Base-by-base conservation (phyloP, 2,113 vertebrate species). In the Sinocyclocheilus grahami region DNA sequence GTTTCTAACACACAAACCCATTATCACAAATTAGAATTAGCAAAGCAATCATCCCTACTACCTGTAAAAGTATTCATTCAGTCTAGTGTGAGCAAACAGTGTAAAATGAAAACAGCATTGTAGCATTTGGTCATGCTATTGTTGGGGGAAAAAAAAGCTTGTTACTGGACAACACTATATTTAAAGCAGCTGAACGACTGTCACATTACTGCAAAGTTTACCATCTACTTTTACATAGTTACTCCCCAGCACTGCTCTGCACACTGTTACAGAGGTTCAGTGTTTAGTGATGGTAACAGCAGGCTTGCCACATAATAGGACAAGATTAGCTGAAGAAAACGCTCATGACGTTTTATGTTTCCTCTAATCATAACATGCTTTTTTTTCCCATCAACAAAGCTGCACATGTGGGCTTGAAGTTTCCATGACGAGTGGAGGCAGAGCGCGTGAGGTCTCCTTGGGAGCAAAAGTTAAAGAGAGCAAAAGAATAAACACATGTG, bases 341-440 rank as follows among this genome's bases (percentile, higher is more conserved):
- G 39, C 3, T 46, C 27, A 71, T 48, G 39, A 30, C 20, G 65
- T 60, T 80, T 65, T 63, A 53, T 51, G 42, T 81, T 83, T 71
- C 78, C 24, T 62, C 30, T 87, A 86, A 87, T 86, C 60, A 78
- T 76, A 55, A 58, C 80, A 46, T 82, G 85, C 89, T 83, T 88
- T 74, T 85, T 67, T 86, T 53, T 82, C 51, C 85, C 84, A 65
- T 37, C 75, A 77, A 83, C 78, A 87, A 90, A 89, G 69, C 30
- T 48, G 24, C 79, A 79, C 78, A 65, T 13, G 12, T 83, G 42
- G 85, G 51, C 87, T 84, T 89, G 89, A 72, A 87, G 89, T 93
- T 93, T 93, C 92, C 88, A 91, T 91, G 92, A 93, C 88, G 91
- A 90, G 88, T 87, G 63, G 48, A 67, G 37, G 55, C 87, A 77